A percentile compares a stretch with the other conserved stretches of the same genome.
Evolutionary conservation across 2,797 vertebrate species (phyloP).

Genomic region (Balearica regulorum): DNA sequence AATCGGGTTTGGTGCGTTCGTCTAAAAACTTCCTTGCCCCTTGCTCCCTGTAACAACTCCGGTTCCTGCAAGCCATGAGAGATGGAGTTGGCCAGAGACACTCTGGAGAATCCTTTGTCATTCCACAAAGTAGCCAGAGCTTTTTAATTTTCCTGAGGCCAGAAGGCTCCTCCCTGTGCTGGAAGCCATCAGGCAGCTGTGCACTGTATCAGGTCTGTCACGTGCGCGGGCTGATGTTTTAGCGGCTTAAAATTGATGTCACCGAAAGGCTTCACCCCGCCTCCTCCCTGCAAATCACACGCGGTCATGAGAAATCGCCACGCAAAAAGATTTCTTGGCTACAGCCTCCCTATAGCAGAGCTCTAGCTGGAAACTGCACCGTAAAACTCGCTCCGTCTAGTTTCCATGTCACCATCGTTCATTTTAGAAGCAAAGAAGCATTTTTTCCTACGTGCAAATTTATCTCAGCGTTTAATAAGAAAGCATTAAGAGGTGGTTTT

Average conservation of each 20-base stretch:
- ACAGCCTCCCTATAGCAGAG: background rate
- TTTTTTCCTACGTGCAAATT: background rate
- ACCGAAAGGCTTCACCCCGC: background rate
- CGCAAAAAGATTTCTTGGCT: background rate
- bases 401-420: rapidly evolving
- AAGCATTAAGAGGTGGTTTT: background rate
- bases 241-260: background rate
- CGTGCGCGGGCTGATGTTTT: background rate
- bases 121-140: background rate
- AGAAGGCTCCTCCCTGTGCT: background rate
- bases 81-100: background rate
- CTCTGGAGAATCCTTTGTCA: background rate
- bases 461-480: background rate
- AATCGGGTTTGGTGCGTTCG: background rate
- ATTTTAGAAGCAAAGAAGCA: background rate
- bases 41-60: background rate
- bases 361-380: background rate
- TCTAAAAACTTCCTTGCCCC: conserved; percentile 4
- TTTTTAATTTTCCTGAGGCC: background rate
- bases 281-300: background rate
- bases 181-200: conserved; percentile 9
- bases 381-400: rapidly evolving
- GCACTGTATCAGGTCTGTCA: background rate
- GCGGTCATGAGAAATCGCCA: background rate
- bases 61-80: background rate